phyloP scores from a whole-genome alignment of 2,797 vertebrate genomes.

The Sternotherus odoratus region DNA sequence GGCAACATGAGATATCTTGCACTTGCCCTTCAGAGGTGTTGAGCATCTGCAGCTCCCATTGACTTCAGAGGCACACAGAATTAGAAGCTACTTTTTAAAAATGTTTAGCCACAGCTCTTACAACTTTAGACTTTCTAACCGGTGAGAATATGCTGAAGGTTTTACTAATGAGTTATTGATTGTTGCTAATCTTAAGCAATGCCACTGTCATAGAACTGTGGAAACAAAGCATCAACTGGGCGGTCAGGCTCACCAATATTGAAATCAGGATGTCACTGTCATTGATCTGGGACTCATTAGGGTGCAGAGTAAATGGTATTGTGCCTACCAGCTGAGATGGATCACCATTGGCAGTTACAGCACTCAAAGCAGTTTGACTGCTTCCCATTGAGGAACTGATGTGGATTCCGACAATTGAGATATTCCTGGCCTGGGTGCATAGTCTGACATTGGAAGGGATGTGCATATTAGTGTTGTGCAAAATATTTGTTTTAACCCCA shows the following conservation, averaged over 20 bases:
- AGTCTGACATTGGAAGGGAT: constrained; percentile 16
- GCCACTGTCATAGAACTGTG: constrained; percentile 23
- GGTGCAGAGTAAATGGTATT: constrained; percentile 51
- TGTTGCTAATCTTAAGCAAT: constrained; percentile 53
- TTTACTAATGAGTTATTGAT: constrained; percentile 74
- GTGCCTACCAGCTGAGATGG: background rate
- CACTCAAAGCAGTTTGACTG: background rate
- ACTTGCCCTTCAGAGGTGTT: background rate
- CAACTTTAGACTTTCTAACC: background rate
- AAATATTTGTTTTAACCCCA: background rate
- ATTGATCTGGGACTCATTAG: constrained; percentile 67
- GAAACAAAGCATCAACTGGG: constrained; percentile 59
- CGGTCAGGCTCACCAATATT: constrained; percentile 53
- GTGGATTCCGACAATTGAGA: background rate
- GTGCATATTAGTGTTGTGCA: background rate
- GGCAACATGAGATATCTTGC: background rate
- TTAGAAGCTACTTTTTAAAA: background rate
- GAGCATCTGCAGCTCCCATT: background rate
- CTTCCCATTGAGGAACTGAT: constrained; percentile 26
- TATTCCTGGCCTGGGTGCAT: constrained; percentile 40
- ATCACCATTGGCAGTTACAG: constrained; percentile 36
- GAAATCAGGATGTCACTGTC: constrained; percentile 50
- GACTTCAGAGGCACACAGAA: background rate
- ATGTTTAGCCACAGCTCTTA: background rate
- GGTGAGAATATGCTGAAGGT: constrained; percentile 31